Percentiles rank a stretch among this genome's conserved stretches.
Conservation (phyloP, 2,797 vertebrate genomes). For the Knipowitschia caucasica region DNA sequence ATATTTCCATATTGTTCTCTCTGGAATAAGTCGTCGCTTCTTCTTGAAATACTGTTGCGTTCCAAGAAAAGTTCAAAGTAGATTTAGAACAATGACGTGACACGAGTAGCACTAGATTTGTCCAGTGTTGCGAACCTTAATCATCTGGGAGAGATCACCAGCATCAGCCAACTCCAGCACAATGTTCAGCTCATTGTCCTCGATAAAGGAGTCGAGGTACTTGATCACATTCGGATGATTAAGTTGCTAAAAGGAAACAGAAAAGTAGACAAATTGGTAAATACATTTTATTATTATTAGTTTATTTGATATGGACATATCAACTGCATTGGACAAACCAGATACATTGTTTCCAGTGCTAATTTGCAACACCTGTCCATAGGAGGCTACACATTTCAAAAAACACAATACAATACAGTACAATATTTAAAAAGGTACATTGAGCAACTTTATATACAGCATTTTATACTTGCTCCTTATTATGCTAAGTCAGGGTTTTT, state of each 20-base stretch:
- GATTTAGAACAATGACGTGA: not conserved
- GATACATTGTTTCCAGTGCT: too few relatives aligned
- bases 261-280: not conserved
- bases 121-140: slow-evolving; percentile 77
- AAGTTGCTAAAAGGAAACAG: slow-evolving; percentile 63
- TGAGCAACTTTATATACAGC: too few relatives aligned
- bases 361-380: too few relatives aligned
- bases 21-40: slow-evolving; percentile 91
- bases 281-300: too few relatives aligned
- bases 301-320: too few relatives aligned
- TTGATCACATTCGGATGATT: slow-evolving; percentile 95
- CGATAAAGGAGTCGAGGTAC: slow-evolving; percentile 92
- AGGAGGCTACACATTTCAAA: too few relatives aligned
- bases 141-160: slow-evolving; percentile 93
- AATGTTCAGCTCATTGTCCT: slow-evolving; percentile 90
- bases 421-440: too few relatives aligned
- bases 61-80: not conserved
- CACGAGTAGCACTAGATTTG: not conserved
- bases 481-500: too few relatives aligned
- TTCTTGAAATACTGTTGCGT: slow-evolving; percentile 90
- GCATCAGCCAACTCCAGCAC: slow-evolving; percentile 90
- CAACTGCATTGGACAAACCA: too few relatives aligned
- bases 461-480: too few relatives aligned
- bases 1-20: slow-evolving; percentile 95
- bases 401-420: too few relatives aligned